Percentiles rank a stretch among this genome's conserved stretches.
phyloP scores from a whole-genome alignment of 2,113 vertebrate species.

The Axis porcinus region DNA sequence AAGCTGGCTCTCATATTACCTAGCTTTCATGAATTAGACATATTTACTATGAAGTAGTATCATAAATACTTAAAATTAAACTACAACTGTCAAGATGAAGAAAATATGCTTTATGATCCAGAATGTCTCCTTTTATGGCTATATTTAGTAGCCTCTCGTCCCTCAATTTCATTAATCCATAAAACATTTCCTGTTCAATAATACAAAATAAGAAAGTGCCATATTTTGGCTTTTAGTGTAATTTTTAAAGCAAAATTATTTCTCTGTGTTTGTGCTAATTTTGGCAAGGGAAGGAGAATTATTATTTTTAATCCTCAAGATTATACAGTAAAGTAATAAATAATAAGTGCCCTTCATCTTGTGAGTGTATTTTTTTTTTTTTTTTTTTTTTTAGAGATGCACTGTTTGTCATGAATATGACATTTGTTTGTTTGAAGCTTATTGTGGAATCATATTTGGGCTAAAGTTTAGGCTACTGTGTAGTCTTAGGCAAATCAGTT shows the following conservation, averaged over 20 bases:
- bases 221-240: background rate
- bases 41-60: constrained; percentile 48
- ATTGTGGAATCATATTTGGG: background rate
- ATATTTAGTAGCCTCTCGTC: constrained; percentile 42
- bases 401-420: background rate
- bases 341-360: background rate
- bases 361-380: background rate
- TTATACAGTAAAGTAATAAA: background rate
- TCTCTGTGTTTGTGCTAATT: background rate
- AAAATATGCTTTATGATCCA: constrained; percentile 3
- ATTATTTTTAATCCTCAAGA: background rate
- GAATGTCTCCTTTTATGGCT: constrained; percentile 34
- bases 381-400: background rate
- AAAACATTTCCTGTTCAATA: constrained; percentile 42
- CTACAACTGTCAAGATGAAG: constrained; percentile 7
- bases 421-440: background rate
- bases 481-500: background rate
- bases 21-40: constrained; percentile 36
- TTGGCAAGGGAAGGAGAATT: background rate
- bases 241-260: background rate
- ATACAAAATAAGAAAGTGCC: background rate
- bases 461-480: background rate
- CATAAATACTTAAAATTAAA: constrained; percentile 66
- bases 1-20: constrained; percentile 14
- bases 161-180: constrained; percentile 49